Evolutionary conservation across 2,888 invertebrate genomes (phyloP).

Genomic region (Augochlorella aurata): DNA sequence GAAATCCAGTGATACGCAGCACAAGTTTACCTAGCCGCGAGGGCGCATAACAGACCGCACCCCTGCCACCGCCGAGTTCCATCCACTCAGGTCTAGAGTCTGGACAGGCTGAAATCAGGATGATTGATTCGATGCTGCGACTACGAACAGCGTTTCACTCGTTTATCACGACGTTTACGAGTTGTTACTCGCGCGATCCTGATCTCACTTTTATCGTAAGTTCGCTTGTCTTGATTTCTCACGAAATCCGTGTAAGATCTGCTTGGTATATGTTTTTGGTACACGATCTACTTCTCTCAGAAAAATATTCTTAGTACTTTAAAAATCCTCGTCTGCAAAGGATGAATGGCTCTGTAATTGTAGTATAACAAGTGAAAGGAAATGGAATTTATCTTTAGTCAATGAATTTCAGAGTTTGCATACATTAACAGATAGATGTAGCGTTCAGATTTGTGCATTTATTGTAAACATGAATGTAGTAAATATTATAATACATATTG

Average conservation of each 20-base stretch:
- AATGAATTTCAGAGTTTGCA: too few species aligned
- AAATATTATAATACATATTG: too few species aligned
- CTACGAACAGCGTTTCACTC: slow-evolving; percentile 3
- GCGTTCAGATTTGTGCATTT: too few species aligned
- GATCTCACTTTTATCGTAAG: neutral
- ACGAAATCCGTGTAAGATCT: neutral
- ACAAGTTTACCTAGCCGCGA: slow-evolving; percentile 81
- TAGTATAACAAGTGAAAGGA: too few species aligned
- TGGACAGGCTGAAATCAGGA: slow-evolving; percentile 71
- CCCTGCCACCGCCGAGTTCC: slow-evolving; percentile 76
- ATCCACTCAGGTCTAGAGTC: slow-evolving; percentile 80
- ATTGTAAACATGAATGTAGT: too few species aligned
- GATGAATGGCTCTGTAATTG: too few species aligned
- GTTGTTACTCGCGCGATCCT: neutral
- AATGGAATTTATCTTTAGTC: too few species aligned
- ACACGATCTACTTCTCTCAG: too few species aligned
- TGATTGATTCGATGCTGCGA: slow-evolving; percentile 48
- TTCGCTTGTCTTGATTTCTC: neutral
- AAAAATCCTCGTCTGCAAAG: too few species aligned
- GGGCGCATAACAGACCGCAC: slow-evolving; percentile 79
- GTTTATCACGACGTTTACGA: neutral
- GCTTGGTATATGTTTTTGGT: too few species aligned
- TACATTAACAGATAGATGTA: too few species aligned
- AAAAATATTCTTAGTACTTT: too few species aligned
- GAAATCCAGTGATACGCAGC: slow-evolving; percentile 81